Percentiles rank a stretch among this genome's conserved stretches.
These are phyloP conservation scores for Helicoverpa assulta DNA, from an alignment of 2,888 invertebrate genomes.

Conservation along the genomic window DNA sequence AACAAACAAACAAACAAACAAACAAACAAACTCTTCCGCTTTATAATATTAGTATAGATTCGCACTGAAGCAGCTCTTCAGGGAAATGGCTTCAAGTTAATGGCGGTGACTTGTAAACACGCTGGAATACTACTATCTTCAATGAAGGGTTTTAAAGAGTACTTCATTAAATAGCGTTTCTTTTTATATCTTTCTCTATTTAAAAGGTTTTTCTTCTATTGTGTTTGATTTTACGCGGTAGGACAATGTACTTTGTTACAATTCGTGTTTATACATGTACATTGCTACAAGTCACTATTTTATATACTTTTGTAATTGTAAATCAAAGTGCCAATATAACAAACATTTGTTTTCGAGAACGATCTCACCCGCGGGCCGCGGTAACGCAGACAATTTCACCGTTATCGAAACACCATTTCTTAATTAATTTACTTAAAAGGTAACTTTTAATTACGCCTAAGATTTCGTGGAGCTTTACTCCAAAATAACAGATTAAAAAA, in stretches of 20 bases:
- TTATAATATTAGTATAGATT: too few relatives aligned
- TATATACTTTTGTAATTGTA: too few relatives aligned
- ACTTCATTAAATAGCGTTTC: not conserved
- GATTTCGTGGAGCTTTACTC: not conserved
- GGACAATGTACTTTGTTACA: too few relatives aligned
- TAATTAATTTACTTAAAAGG: not conserved
- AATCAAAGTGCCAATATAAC: not conserved
- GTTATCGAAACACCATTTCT: constrained; percentile 1
- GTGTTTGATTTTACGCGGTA: too few relatives aligned
- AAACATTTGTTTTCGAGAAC: not conserved
- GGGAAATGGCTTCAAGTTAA: constrained; percentile 25
- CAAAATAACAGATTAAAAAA: constrained; percentile 3
- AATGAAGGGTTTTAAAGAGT: not conserved
- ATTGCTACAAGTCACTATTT: too few relatives aligned
- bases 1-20: too few relatives aligned
- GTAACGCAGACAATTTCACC: constrained; percentile 2
- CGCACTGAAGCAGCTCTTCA: constrained; percentile 18
- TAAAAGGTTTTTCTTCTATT: not conserved
- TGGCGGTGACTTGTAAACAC: constrained; percentile 22
- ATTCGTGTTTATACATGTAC: too few relatives aligned
- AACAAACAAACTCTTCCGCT: too few relatives aligned
- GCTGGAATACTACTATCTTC: constrained; percentile 2
- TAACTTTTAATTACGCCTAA: constrained; percentile 2
- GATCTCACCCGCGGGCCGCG: not conserved
- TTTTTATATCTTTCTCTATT: not conserved